Evolutionary conservation across 1,140 invertebrate genomes (phyloP), one percentile per base, ranked within the genome.

Genomic region (Ostrea denselamellosa): DNA sequence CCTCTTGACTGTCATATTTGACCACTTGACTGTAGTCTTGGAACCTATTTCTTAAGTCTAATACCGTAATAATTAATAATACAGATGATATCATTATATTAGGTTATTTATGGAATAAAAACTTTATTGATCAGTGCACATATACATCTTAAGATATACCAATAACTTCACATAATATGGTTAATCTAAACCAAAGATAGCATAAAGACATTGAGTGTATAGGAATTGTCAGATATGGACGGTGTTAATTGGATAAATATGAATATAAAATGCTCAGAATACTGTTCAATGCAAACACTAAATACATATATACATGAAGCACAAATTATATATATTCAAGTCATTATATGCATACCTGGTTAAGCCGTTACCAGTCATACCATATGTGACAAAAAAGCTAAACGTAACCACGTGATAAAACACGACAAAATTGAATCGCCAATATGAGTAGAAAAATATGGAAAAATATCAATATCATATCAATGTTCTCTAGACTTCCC

Each of bases 401-500:
- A 62, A 19, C 17, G 56, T 17, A 62, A n/a, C 17, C 8, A 7
- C n/a, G 7, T 62, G n/a, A 4, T 62, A 62, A 62, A 62, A n/a
- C 7, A 62, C 17, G 17, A 17, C 2, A 62, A 58, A 58, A 58
- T 58, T 58, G 14, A 12, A 58, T 58, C 56, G 56, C 19, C 56
- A 58, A 62, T 7, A n/a, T 62, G 17, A n/a, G 56, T 62, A 62
- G 56, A 62, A 62, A 62, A 62, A 62, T 62, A 62, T 28, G 25
- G 28, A 81, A 81, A 44, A 81, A 17, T 8, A 0, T 51, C 25
- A 14, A 81, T 81, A 34, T 81, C 14, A 34, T 19, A 22, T 51
- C n/a, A 58, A 71, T 85, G 85, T 53, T 85, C 85, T 71, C 85
- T 44, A 7, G 68, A 71, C 28, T 51, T 53, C 8, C 85, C 85